Percentiles rank a stretch among this genome's conserved stretches.
Conservation (phyloP, 2,797 vertebrate species). For the Mycteria americana region DNA sequence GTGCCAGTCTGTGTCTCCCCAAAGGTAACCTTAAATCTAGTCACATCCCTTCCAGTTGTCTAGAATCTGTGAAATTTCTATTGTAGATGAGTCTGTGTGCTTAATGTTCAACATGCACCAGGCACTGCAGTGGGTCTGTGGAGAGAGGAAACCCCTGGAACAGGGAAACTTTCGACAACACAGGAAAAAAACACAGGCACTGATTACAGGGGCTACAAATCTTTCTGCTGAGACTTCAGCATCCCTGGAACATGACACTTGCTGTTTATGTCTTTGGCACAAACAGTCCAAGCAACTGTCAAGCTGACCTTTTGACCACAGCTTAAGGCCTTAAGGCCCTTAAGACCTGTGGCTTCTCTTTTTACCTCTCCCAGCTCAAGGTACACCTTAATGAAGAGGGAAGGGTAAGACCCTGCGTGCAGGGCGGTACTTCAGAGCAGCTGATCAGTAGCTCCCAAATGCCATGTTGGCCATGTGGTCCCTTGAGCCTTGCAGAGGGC, state of each 20-base stretch:
- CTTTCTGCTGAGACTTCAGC: neutral
- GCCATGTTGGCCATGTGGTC: fast-evolving
- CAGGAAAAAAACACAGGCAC: neutral
- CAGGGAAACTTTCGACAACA: neutral
- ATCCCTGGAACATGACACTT: neutral
- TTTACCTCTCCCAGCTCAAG: neutral
- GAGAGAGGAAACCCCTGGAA: neutral
- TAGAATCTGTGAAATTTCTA: neutral
- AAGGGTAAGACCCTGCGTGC: neutral
- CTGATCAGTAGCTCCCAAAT: neutral
- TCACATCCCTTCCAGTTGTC: neutral
- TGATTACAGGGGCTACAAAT: neutral
- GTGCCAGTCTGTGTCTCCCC: neutral
- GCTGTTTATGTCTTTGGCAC: neutral
- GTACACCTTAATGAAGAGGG: neutral
- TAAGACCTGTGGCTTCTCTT: neutral
- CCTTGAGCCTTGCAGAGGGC: neutral
- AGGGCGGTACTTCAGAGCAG: neutral
- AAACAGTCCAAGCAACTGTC: neutral
- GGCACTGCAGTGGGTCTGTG: neutral
- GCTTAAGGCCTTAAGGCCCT: neutral
- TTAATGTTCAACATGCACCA: fast-evolving
- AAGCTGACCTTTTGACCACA: neutral
- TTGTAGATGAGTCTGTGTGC: neutral
- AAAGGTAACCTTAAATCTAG: neutral